These are phyloP conservation scores for Chloroclysta siterata DNA, from an alignment of 2,888 invertebrate species.

Conservation along the genomic window DNA sequence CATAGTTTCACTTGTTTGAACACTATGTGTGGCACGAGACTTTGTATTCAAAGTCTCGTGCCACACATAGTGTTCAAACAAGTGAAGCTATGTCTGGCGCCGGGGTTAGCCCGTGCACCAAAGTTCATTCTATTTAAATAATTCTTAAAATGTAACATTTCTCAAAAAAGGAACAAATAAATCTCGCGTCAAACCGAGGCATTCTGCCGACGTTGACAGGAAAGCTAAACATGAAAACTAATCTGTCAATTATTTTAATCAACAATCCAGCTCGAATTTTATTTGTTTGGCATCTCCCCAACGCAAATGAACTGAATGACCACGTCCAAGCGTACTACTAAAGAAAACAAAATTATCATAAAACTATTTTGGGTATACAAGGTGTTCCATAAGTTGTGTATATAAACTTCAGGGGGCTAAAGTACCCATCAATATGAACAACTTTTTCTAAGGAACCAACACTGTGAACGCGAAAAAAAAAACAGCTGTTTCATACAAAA, in stretches of 20 bases:
- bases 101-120: background rate
- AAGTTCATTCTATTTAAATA: background rate
- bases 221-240: conserved; percentile 23
- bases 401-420: too few relatives aligned
- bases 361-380: conserved; percentile 41
- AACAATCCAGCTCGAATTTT: conserved; percentile 26
- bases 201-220: conserved; percentile 11
- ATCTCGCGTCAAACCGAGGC: conserved; percentile 14
- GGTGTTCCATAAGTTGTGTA: too few relatives aligned
- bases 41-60: too few relatives aligned
- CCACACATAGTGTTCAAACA: too few relatives aligned
- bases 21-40: too few relatives aligned
- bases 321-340: conserved; percentile 18
- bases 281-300: conserved; percentile 26
- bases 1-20: too few relatives aligned
- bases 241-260: conserved; percentile 16
- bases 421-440: too few relatives aligned
- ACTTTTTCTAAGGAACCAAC: too few relatives aligned
- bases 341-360: conserved; percentile 29
- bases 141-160: background rate
- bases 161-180: conserved; percentile 17
- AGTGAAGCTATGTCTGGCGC: too few relatives aligned
- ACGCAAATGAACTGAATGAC: conserved; percentile 31
- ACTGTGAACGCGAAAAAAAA: too few relatives aligned
- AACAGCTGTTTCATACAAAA: too few relatives aligned